Evolutionary conservation across 2,113 vertebrate species (phyloP).

Genomic region (Phaethornis superciliosus): DNA sequence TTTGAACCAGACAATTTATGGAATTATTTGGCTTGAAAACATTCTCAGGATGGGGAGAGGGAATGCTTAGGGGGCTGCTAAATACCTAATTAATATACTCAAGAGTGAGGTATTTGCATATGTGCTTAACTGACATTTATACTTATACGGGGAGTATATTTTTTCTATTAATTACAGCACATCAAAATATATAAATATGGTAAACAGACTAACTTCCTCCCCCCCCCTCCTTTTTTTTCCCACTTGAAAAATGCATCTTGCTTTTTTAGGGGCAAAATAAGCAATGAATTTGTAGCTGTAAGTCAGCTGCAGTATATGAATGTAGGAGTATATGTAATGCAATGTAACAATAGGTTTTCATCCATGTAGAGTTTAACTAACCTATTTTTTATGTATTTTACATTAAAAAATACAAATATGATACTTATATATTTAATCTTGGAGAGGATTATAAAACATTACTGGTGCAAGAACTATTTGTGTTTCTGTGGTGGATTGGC

Average conservation of each 20-base stretch:
- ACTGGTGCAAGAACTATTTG: not conserved
- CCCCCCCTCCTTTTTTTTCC: rapidly evolving
- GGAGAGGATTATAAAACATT: not conserved
- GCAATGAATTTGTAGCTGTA: not conserved
- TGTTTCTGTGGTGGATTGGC: not conserved
- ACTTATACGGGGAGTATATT: not conserved
- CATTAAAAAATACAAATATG: not conserved
- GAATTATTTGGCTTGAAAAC: not conserved
- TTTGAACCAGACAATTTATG: not conserved
- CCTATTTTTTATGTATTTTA: not conserved
- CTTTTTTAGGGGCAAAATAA: not conserved
- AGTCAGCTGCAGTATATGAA: not conserved
- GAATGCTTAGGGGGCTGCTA: not conserved
- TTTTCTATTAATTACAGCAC: not conserved
- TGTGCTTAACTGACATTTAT: not conserved
- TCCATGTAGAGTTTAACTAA: not conserved
- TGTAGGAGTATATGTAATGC: not conserved
- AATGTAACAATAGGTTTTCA: not conserved
- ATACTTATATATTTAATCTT: not conserved
- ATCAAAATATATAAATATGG: not conserved
- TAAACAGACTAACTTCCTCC: not conserved
- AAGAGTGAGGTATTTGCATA: not conserved
- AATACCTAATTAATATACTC: not conserved
- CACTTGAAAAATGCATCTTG: not conserved
- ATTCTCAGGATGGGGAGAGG: not conserved